Evolutionary conservation across 2,113 vertebrate genomes (phyloP).

Genomic region (Oryzias woworae): DNA sequence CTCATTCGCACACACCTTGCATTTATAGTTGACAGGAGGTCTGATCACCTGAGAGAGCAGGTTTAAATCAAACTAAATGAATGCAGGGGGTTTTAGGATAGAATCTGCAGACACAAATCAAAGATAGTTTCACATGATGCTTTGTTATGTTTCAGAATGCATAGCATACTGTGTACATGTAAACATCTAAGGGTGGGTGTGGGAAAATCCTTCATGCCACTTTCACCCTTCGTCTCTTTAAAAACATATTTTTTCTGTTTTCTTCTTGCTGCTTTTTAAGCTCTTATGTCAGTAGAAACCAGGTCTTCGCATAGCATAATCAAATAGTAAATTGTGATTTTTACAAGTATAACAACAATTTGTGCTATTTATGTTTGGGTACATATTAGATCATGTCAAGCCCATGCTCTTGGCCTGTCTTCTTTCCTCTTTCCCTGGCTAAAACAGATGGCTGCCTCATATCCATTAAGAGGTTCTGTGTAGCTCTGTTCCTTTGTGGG

Average conservation of each 20-base stretch:
- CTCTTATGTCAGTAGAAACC: conserved; percentile 46
- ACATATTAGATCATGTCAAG: conserved; percentile 28
- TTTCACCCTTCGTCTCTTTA: conserved; percentile 45
- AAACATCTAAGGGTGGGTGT: too few species aligned
- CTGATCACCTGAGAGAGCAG: neutral
- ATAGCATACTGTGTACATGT: conserved; percentile 29
- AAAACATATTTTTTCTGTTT: conserved; percentile 51
- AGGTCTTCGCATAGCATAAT: conserved; percentile 43
- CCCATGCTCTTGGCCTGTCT: conserved; percentile 23
- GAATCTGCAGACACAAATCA: conserved; percentile 13
- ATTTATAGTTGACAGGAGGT: conserved; percentile 48
- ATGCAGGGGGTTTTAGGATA: conserved; percentile 39
- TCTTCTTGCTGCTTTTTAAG: conserved; percentile 22
- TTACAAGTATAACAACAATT: conserved; percentile 22
- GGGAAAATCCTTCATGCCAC: too few species aligned
- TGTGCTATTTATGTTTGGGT: conserved; percentile 12
- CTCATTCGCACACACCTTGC: neutral
- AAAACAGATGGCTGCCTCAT: conserved; percentile 57
- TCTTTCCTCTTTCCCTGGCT: conserved; percentile 31
- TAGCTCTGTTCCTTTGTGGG: conserved; percentile 43
- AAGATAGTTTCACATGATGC: conserved; percentile 49
- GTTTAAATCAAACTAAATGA: conserved; percentile 57
- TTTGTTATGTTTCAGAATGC: conserved; percentile 51
- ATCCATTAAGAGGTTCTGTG: conserved; percentile 66
- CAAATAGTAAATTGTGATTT: conserved; percentile 39